phyloP scores from a whole-genome alignment of 2,888 invertebrate species.

The Drosophila affinis region DNA sequence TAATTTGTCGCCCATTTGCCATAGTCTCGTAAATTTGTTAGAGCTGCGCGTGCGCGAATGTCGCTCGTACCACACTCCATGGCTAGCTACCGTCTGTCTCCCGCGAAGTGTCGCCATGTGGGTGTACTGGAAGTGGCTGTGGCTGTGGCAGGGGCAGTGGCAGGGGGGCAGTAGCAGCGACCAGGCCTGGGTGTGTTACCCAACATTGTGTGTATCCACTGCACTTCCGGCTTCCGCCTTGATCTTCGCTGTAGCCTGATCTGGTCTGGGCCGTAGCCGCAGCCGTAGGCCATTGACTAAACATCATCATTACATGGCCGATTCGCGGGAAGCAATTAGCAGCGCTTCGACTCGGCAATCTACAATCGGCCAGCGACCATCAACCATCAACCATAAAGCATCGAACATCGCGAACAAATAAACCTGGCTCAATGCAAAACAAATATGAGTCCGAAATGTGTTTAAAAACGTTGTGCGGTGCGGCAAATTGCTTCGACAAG shows the following conservation, averaged over 20 bases:
- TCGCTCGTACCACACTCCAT: slow-evolving; percentile 11
- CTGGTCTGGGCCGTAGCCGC: neutral
- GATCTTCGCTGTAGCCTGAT: neutral
- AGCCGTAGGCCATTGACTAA: slow-evolving; percentile 17
- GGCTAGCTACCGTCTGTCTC: neutral
- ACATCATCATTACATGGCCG: slow-evolving; percentile 46
- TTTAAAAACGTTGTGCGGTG: slow-evolving; percentile 50
- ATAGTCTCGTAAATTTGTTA: slow-evolving; percentile 63
- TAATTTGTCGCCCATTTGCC: slow-evolving; percentile 77
- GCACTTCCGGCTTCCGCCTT: slow-evolving; percentile 56
- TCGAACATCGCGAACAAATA: slow-evolving; percentile 47
- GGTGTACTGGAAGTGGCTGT: neutral
- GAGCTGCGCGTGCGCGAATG: slow-evolving; percentile 72
- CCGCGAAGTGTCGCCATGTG: neutral
- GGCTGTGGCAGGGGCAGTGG: neutral
- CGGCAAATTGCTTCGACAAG: slow-evolving; percentile 74
- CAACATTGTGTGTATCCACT: slow-evolving; percentile 5
- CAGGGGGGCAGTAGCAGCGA: neutral
- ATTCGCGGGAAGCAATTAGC: slow-evolving; percentile 65
- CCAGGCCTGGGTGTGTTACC: slow-evolving; percentile 21
- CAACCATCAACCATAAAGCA: slow-evolving; percentile 41
- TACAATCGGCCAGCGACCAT: slow-evolving; percentile 45
- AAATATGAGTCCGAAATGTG: slow-evolving; percentile 56
- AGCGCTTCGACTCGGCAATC: slow-evolving; percentile 50
- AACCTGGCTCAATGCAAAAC: slow-evolving; percentile 77